A percentile compares a stretch with the other conserved stretches of the same genome.
These are phyloP conservation scores for Pseudois nayaur DNA, from an alignment of 2,113 vertebrate species.

Conservation along the genomic window DNA sequence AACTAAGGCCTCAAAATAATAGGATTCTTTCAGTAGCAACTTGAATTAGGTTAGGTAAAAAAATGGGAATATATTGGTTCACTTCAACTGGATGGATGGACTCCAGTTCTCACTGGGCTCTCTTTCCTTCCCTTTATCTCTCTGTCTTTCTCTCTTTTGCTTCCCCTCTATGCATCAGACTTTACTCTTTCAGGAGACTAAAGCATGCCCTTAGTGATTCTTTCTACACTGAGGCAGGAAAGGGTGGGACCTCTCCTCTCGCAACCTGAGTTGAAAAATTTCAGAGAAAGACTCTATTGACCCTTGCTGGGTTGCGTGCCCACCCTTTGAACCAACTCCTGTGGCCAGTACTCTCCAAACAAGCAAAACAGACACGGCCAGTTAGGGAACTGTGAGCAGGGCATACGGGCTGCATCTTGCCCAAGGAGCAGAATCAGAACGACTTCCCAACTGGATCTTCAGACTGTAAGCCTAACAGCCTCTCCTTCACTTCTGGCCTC, in stretches of 20 bases:
- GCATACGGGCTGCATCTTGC: neutral
- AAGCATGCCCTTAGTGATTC: neutral
- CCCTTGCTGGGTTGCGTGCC: neutral
- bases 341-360: neutral
- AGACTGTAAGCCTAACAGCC: neutral
- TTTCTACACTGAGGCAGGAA: neutral
- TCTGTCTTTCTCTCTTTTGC: neutral
- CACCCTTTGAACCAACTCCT: neutral
- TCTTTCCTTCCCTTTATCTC: neutral
- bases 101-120: neutral
- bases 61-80: neutral
- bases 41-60: neutral
- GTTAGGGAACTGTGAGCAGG: neutral
- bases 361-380: neutral
- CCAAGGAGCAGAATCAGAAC: neutral
- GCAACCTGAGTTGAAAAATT: neutral
- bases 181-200: neutral
- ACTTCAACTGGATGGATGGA: neutral
- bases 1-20: neutral
- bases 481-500: no score
- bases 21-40: neutral
- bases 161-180: neutral
- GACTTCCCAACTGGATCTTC: neutral
- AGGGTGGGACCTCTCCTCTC: neutral
- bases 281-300: neutral